Evolutionary conservation across 2,888 invertebrate species (phyloP), one percentile per base, ranked within the genome.

Genomic region (Eubasilissa splendida): DNA sequence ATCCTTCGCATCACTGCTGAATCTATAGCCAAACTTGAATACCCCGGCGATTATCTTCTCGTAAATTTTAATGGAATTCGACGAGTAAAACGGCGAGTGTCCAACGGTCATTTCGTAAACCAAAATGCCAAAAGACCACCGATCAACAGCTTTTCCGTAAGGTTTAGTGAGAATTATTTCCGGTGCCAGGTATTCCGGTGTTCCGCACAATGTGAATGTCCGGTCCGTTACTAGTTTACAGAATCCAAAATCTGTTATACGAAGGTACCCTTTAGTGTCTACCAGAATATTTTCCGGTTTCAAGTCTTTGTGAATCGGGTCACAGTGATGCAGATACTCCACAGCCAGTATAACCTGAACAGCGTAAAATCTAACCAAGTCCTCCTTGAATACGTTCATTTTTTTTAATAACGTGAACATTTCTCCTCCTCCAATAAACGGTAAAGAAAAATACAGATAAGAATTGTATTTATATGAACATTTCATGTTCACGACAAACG

Each of bases 161-260:
- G 98, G 98, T 88, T 96, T 97, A 82, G 95, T 95, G 84, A 97
- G 91, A 84, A 98, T 97, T 31, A 95, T 93, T 88, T 99, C 98
- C 0, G 97, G 97, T 0, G 99, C 99, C 84, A 99, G 91, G 89
- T 99, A 99, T 89, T 99, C 99, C 0, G 99, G 98, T 0, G 99
- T 99, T 0, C 98, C 98, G 87, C 98, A 99, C 70, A 99, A 87
- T 0, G 97, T 98, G 94, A 96, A 96, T 0, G 98, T 98, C 85
- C 98, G 91, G 0, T 92, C 91, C 83, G 92, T 91, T 60, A 94
- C 89, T 84, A 93, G 90, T 90, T 99, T 99, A 85, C 97, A 96
- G 89, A 99, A 99, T 42, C 99, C 98, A 86, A 98, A 97, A 88
- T 99, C 99, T 0, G 97, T 96, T 76, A 99, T 92, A 90, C 96